Percentiles rank a stretch among this genome's conserved stretches.
phyloP scores from a whole-genome alignment of 2,113 vertebrate species.

The Xiphophorus maculatus region DNA sequence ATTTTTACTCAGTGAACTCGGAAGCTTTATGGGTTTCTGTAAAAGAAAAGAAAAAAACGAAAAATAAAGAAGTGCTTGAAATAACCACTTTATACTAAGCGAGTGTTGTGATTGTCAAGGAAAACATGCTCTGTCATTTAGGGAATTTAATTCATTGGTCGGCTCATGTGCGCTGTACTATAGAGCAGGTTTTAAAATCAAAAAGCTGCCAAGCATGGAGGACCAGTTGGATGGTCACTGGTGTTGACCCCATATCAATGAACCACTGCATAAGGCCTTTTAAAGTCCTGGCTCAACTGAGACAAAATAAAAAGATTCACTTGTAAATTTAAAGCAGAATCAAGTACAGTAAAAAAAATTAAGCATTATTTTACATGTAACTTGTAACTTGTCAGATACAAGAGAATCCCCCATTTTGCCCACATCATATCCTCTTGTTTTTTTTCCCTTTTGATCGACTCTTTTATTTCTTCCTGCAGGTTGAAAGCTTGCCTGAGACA shows the following conservation, averaged over 20 bases:
- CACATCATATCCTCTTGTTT: background rate
- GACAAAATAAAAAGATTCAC: background rate
- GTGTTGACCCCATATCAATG: background rate
- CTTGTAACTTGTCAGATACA: background rate
- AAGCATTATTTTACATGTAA: background rate
- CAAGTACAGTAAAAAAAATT: background rate
- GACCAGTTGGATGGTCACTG: background rate
- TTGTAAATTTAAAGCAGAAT: background rate
- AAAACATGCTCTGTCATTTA: no score
- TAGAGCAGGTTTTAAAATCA: no score
- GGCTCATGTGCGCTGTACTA: no score
- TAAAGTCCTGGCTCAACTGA: background rate
- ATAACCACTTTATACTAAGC: background rate
- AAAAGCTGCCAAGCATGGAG: background rate
- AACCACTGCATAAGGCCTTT: background rate
- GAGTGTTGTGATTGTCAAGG: no score
- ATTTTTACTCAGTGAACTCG: no score
- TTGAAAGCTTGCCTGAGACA: conserved; percentile 84
- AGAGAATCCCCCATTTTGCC: background rate
- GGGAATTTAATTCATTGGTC: no score
- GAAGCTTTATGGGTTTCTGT: no score
- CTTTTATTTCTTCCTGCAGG: conserved; percentile 69
- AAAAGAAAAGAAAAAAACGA: no score
- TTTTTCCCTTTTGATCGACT: background rate
- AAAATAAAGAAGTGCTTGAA: background rate